These are phyloP conservation scores for Aselliscus stoliczkanus DNA, from an alignment of 2,797 vertebrate genomes.

Conservation along the genomic window DNA sequence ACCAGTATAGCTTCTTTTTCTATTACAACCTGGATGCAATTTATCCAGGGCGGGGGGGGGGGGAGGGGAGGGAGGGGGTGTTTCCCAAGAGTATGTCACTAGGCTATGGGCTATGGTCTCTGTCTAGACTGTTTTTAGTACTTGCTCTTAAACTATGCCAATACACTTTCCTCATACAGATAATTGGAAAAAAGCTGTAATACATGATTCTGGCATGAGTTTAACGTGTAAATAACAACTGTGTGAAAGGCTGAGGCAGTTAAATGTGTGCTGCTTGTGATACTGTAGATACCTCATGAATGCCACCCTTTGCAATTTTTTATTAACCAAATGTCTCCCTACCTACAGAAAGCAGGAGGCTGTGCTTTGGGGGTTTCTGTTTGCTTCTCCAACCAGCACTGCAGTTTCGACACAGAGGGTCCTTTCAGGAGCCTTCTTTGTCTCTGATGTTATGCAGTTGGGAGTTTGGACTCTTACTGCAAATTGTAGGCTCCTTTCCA, in stretches of 20 bases:
- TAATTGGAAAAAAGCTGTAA: background rate
- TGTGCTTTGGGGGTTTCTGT: constrained; percentile 36
- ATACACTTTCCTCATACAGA: background rate
- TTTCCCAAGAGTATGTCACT: background rate
- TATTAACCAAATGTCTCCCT: constrained; percentile 65
- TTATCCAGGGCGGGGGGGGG: too few species aligned
- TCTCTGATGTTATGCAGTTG: background rate
- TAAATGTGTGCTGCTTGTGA: constrained; percentile 12
- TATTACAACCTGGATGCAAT: background rate
- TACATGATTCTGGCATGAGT: constrained; percentile 25
- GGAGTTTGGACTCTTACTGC: background rate
- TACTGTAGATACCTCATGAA: constrained; percentile 20
- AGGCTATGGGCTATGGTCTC: background rate
- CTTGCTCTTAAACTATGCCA: background rate
- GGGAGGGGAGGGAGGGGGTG: too few species aligned
- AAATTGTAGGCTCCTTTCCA: background rate
- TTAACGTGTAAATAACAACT: constrained; percentile 24
- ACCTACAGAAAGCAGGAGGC: constrained; percentile 21
- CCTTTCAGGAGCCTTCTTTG: background rate
- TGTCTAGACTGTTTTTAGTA: background rate
- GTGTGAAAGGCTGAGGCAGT: constrained; percentile 15
- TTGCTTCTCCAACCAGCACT: background rate
- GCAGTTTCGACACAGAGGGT: background rate
- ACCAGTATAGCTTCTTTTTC: background rate
- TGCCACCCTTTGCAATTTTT: constrained; percentile 53